Conservation (phyloP, 2,113 vertebrate species). For the Tyto alba region DNA sequence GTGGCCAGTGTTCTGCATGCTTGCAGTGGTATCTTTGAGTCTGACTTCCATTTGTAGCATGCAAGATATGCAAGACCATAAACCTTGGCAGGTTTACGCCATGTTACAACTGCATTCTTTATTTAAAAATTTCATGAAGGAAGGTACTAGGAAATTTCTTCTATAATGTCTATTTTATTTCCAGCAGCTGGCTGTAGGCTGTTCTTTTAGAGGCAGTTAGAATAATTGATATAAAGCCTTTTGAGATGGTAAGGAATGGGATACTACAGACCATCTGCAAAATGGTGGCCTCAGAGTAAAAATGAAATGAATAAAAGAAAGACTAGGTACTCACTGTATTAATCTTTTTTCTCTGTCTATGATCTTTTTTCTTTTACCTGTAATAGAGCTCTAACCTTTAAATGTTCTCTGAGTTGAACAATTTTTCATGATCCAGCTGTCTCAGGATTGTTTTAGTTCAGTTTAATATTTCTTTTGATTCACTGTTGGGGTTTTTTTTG, state of each 20-base stretch:
- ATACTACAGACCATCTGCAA: constrained; percentile 75
- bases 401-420: constrained; percentile 78
- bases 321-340: constrained; percentile 57
- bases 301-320: constrained; percentile 62
- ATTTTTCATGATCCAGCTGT: constrained; percentile 86
- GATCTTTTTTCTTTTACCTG: constrained; percentile 52
- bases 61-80: background rate
- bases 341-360: constrained; percentile 54
- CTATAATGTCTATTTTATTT: constrained; percentile 43
- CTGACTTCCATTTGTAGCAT: background rate
- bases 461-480: constrained; percentile 70
- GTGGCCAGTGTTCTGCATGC: accelerated
- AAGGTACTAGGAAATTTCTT: background rate
- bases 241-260: constrained; percentile 63
- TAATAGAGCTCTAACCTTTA: constrained; percentile 92
- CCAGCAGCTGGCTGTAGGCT: constrained; percentile 65
- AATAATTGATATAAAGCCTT: constrained; percentile 62
- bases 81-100: background rate
- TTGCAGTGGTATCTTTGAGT: background rate
- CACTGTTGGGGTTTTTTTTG: constrained; percentile 25
- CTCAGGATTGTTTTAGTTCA: constrained; percentile 68
- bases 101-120: background rate
- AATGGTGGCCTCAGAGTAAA: constrained; percentile 63
- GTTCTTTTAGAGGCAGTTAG: constrained; percentile 50
- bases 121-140: background rate